Conservation (phyloP, 2,888 invertebrate genomes). For the Eupeodes latifasciatus region DNA sequence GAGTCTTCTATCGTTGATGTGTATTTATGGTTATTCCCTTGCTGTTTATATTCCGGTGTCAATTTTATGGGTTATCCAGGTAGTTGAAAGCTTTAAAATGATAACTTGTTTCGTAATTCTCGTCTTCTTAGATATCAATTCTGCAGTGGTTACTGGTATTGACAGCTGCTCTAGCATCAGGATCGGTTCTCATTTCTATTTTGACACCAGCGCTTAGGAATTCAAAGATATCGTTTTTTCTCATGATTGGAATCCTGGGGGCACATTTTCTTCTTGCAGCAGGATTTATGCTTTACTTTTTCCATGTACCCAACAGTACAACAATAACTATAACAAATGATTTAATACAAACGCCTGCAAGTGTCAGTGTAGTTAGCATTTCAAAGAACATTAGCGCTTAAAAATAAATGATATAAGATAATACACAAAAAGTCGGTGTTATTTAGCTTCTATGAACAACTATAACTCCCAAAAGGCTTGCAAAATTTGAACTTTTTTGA, state of each 20-base stretch:
- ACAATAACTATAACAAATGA: slow-evolving; percentile 41
- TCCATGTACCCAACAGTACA: slow-evolving; percentile 86
- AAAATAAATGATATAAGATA: neutral
- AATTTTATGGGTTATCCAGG: slow-evolving; percentile 95
- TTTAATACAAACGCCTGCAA: slow-evolving; percentile 50
- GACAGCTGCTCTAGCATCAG: slow-evolving; percentile 92
- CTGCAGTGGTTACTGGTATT: slow-evolving; percentile 95
- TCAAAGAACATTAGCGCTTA: slow-evolving; percentile 25
- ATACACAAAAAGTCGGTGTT: too few relatives aligned
- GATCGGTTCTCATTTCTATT: slow-evolving; percentile 92
- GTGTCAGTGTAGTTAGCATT: neutral
- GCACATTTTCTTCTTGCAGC: slow-evolving; percentile 93
- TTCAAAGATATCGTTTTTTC: slow-evolving; percentile 87
- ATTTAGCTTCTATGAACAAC: too few relatives aligned
- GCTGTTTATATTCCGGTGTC: slow-evolving; percentile 97
- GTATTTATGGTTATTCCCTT: slow-evolving; percentile 97
- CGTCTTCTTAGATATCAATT: slow-evolving; percentile 85
- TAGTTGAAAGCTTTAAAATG: neutral
- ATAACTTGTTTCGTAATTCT: slow-evolving; percentile 77
- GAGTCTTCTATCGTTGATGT: slow-evolving; percentile 93
- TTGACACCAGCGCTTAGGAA: slow-evolving; percentile 90
- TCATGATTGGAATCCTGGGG: slow-evolving; percentile 88
- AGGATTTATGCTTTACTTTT: slow-evolving; percentile 94
- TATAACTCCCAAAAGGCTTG: too few relatives aligned
- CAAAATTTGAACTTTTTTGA: too few relatives aligned